These are phyloP conservation scores for Choloepus hoffmanni DNA, from an alignment of 2,113 vertebrate species.

Conservation along the genomic window DNA sequence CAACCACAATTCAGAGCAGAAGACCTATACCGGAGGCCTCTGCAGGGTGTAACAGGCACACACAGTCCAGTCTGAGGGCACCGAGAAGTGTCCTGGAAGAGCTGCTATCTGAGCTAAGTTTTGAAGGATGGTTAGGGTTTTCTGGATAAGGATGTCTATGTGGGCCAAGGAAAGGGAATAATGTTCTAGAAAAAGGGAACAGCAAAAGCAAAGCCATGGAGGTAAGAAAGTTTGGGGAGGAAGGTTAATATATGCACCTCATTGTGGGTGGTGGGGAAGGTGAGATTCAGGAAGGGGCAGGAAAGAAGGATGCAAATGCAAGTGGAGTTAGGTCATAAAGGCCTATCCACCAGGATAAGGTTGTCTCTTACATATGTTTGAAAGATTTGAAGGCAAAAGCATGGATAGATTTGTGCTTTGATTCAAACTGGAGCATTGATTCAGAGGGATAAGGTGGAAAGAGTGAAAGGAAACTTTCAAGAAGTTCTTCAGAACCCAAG, in stretches of 20 bases:
- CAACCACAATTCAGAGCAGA: not conserved
- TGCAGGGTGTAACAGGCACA: accelerated
- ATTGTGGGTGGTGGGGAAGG: not conserved
- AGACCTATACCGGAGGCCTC: not conserved
- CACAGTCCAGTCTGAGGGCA: too few species aligned
- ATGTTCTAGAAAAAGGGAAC: not conserved
- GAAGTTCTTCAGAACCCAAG: not conserved
- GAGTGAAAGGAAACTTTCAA: not conserved
- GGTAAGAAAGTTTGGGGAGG: too few species aligned
- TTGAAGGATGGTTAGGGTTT: not conserved
- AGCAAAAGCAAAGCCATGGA: not conserved
- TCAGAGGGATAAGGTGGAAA: not conserved
- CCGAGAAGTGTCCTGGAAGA: not conserved
- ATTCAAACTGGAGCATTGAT: not conserved
- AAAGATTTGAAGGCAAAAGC: not conserved
- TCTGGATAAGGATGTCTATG: not conserved
- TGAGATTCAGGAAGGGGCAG: not conserved
- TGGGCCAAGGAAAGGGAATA: not conserved
- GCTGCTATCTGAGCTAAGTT: not conserved
- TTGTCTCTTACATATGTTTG: too few species aligned
- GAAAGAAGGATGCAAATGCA: not conserved
- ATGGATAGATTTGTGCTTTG: not conserved
- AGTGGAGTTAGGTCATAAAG: not conserved
- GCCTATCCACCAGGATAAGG: not conserved
- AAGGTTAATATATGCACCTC: not conserved